These are phyloP conservation scores for Tilapia sparmanii DNA, from an alignment of 2,113 vertebrate genomes.

Conservation along the genomic window DNA sequence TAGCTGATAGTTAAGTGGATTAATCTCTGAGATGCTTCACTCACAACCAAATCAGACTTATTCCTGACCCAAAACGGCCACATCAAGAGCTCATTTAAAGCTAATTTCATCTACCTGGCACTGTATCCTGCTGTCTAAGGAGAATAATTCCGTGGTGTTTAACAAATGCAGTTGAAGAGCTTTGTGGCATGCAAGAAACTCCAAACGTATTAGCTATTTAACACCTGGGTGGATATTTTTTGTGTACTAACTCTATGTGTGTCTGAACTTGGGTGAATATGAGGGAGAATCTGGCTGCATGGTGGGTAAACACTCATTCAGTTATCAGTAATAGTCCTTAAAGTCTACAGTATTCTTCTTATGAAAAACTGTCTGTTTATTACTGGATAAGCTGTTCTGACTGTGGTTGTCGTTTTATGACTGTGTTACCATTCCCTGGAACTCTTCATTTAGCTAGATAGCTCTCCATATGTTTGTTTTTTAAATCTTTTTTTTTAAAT, in stretches of 20 bases:
- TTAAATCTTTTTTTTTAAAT: fast-evolving
- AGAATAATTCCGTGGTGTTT: background rate
- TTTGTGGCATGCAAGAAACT: background rate
- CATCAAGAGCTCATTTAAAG: constrained; percentile 26
- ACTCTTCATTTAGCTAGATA: background rate
- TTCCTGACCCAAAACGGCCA: background rate
- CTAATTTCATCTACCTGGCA: background rate
- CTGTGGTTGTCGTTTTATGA: constrained; percentile 21
- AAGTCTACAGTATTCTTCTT: background rate
- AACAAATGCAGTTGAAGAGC: background rate
- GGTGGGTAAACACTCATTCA: background rate
- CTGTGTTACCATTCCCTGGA: background rate
- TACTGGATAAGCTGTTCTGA: background rate
- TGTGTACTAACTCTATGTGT: background rate
- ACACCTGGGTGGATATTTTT: background rate
- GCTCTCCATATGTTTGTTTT: background rate
- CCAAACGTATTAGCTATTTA: background rate
- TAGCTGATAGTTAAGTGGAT: background rate
- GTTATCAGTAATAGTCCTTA: background rate
- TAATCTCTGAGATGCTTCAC: background rate
- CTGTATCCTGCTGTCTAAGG: background rate
- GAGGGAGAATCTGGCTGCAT: background rate
- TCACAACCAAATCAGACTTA: constrained; percentile 3
- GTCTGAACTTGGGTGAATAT: background rate
- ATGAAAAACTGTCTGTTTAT: background rate